Evolutionary conservation across 2,113 vertebrate genomes (phyloP).

Genomic region (Plestiodon gilberti): DNA sequence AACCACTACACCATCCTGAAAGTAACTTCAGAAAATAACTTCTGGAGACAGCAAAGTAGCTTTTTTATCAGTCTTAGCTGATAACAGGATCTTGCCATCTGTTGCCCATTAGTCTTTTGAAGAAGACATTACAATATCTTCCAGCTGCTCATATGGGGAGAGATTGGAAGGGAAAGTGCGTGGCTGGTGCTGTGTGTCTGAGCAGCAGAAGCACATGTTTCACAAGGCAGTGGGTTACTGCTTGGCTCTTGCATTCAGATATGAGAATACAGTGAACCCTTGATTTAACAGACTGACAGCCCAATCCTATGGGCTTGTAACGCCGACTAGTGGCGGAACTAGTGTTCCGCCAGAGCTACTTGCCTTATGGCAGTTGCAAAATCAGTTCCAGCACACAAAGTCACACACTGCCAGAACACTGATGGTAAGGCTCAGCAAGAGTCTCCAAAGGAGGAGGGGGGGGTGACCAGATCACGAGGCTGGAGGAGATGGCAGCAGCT

Average conservation of each 20-base stretch:
- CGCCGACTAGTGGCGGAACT: too few relatives aligned
- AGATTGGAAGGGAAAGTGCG: neutral
- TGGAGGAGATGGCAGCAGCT: too few relatives aligned
- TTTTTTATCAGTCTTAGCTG: slow-evolving; percentile 21
- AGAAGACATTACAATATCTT: neutral
- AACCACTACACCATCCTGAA: too few relatives aligned
- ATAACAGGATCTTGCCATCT: slow-evolving; percentile 42
- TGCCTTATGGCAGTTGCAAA: too few relatives aligned
- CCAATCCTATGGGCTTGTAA: too few relatives aligned
- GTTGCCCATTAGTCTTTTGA: slow-evolving; percentile 12
- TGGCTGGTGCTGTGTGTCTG: accelerated
- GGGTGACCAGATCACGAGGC: too few relatives aligned
- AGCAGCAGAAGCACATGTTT: neutral
- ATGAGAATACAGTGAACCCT: neutral
- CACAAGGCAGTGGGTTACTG: neutral
- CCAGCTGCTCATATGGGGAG: neutral
- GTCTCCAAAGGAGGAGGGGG: too few relatives aligned
- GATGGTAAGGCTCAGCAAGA: too few relatives aligned
- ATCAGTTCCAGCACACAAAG: too few relatives aligned
- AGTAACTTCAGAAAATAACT: slow-evolving; percentile 18
- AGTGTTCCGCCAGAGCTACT: too few relatives aligned
- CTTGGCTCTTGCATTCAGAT: neutral
- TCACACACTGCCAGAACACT: too few relatives aligned
- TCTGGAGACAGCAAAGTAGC: slow-evolving; percentile 21
- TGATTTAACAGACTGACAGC: too few relatives aligned